Conservation (phyloP, 2,888 invertebrate species). For the Caenorhabditis doughertyi region DNA sequence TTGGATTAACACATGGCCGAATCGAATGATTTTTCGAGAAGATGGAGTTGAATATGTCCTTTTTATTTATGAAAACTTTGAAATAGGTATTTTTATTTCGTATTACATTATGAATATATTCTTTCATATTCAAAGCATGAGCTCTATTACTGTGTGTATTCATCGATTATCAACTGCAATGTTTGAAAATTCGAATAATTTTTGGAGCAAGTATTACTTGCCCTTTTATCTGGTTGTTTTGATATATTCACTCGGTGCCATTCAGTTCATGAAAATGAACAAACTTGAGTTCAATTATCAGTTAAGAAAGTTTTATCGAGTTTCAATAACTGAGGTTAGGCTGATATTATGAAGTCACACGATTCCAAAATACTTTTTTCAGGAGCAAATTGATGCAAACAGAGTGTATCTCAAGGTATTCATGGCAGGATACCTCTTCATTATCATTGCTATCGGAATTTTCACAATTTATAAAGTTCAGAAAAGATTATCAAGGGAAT, state of each 20-base stretch:
- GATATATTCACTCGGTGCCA: not conserved
- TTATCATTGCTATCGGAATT: not conserved
- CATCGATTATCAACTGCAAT: conserved; percentile 17
- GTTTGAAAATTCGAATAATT: conserved; percentile 4
- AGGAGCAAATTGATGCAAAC: not conserved
- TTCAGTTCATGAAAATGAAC: not conserved
- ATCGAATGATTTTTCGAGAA: conserved; percentile 14
- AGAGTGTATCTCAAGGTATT: conserved; percentile 11
- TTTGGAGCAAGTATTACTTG: conserved; percentile 28
- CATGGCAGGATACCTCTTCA: not conserved
- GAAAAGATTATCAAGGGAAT: not conserved
- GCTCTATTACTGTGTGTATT: conserved; percentile 16
- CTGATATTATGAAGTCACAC: not conserved
- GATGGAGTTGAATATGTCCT: conserved; percentile 16
- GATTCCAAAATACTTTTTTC: not conserved
- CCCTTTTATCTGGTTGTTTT: not conserved
- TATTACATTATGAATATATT: conserved; percentile 4
- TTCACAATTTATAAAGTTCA: not conserved
- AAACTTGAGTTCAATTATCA: conserved; percentile 14
- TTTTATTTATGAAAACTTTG: conserved; percentile 7
- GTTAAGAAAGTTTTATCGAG: not conserved
- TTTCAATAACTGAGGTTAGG: not conserved
- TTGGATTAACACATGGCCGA: conserved; percentile 29
- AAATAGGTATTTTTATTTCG: not conserved
- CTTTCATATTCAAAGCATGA: conserved; percentile 20